Evolutionary conservation across 1,140 invertebrate species (phyloP).

Genomic region (Halesus radiatus): DNA sequence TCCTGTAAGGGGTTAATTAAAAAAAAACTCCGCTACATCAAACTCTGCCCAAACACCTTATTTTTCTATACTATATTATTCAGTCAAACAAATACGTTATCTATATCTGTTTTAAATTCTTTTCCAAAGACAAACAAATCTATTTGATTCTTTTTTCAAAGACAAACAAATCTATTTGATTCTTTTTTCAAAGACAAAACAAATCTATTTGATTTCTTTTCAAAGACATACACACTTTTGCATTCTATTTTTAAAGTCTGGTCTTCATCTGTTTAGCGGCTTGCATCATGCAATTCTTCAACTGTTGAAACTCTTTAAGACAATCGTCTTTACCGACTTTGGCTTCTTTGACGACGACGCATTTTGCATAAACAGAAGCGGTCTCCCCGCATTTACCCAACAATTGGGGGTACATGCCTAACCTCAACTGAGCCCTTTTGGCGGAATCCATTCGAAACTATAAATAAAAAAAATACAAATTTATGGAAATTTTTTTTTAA

Average conservation of each 20-base stretch:
- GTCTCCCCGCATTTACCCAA: conserved; percentile 79
- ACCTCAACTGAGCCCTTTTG: conserved; percentile 77
- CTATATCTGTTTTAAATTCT: too few relatives aligned
- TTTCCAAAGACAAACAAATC: too few relatives aligned
- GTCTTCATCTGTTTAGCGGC: conserved; percentile 77
- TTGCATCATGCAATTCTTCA: conserved; percentile 79
- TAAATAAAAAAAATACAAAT: too few relatives aligned
- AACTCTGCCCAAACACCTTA: too few relatives aligned
- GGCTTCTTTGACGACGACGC: conserved; percentile 81
- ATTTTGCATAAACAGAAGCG: conserved; percentile 80
- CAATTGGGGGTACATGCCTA: conserved; percentile 81
- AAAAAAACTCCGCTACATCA: background rate
- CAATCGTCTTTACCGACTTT: conserved; percentile 79
- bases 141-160: too few relatives aligned
- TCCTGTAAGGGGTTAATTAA: conserved; percentile 28
- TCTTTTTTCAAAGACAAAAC: too few relatives aligned
- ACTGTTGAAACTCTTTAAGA: conserved; percentile 79
- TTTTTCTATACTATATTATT: too few relatives aligned
- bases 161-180: too few relatives aligned
- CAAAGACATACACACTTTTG: background rate
- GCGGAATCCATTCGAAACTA: conserved; percentile 81
- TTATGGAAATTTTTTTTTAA: too few relatives aligned
- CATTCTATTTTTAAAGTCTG: conserved; percentile 69
- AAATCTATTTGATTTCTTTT: too few relatives aligned
- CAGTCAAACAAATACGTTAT: too few relatives aligned